Conservation (phyloP, 2,888 invertebrate species). For the Melieria crassipennis region DNA sequence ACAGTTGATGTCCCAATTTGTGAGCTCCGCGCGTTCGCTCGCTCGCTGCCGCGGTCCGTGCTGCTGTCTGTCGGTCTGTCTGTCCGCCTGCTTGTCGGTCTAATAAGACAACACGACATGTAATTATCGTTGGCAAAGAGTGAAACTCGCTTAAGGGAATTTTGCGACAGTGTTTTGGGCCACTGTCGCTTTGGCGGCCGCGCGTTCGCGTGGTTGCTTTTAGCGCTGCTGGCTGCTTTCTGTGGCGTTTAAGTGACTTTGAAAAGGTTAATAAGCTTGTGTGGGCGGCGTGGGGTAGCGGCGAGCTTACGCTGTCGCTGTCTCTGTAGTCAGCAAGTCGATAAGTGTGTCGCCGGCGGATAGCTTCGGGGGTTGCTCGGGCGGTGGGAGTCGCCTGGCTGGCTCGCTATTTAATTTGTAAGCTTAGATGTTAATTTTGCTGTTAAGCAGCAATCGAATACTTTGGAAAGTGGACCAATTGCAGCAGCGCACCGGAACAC, state of each 20-base stretch:
- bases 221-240: conserved; percentile 40
- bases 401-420: background rate
- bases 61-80: conserved; percentile 1
- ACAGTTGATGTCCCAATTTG: background rate
- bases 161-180: conserved; percentile 6
- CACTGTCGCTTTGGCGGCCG: too few relatives aligned
- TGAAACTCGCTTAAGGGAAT: conserved; percentile 43
- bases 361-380: too few relatives aligned
- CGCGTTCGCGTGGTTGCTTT: conserved; percentile 40
- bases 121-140: conserved; percentile 41
- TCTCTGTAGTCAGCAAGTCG: too few relatives aligned
- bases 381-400: too few relatives aligned
- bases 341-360: too few relatives aligned
- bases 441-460: background rate
- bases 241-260: conserved; percentile 36
- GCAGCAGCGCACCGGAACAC: background rate
- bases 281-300: background rate
- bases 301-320: too few relatives aligned
- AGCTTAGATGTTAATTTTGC: background rate
- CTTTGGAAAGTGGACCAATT: background rate
- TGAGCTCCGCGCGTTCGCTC: background rate
- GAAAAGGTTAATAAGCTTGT: conserved; percentile 37
- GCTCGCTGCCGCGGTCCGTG: background rate
- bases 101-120: conserved; percentile 40
- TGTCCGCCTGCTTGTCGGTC: conserved; percentile 17